Conservation (phyloP, 2,113 vertebrate genomes). For the Pterophyllum scalare region DNA sequence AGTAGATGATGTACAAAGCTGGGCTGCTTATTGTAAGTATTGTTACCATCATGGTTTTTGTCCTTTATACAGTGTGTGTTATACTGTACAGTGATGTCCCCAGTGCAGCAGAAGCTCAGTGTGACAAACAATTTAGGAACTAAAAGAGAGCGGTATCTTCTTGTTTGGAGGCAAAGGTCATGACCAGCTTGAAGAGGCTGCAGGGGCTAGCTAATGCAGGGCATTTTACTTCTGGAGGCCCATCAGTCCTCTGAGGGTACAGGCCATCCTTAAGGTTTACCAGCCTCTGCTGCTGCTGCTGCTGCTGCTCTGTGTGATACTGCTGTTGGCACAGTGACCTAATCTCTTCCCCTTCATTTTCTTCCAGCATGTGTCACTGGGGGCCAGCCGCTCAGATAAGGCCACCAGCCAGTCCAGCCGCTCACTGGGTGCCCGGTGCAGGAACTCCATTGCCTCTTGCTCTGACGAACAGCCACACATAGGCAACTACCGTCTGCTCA, state of each 20-base stretch:
- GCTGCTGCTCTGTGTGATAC: slow-evolving; percentile 1
- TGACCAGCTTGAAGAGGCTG: neutral
- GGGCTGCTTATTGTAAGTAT: neutral
- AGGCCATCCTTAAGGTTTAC: slow-evolving; percentile 16
- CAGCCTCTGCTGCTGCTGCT: neutral
- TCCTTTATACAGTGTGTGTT: neutral
- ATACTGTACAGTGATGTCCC: neutral
- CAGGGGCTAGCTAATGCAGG: neutral
- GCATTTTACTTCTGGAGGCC: slow-evolving; percentile 9
- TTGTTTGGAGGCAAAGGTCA: neutral
- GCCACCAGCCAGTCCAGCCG: slow-evolving; percentile 91
- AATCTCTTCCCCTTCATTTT: neutral
- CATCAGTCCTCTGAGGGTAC: neutral
- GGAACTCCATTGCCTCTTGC: slow-evolving; percentile 92
- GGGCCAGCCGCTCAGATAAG: slow-evolving; percentile 89
- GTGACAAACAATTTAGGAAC: neutral
- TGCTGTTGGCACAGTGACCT: slow-evolving; percentile 11
- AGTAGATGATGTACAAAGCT: neutral
- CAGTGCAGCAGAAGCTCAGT: neutral
- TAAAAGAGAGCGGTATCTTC: neutral
- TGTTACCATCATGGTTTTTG: neutral
- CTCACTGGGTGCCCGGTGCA: slow-evolving; percentile 89
- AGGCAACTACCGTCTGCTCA: slow-evolving; percentile 92
- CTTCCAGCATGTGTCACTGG: slow-evolving; percentile 87
- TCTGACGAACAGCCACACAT: slow-evolving; percentile 93